Conservation (phyloP, 2,797 vertebrate genomes). For the Myripristis jacobus region DNA sequence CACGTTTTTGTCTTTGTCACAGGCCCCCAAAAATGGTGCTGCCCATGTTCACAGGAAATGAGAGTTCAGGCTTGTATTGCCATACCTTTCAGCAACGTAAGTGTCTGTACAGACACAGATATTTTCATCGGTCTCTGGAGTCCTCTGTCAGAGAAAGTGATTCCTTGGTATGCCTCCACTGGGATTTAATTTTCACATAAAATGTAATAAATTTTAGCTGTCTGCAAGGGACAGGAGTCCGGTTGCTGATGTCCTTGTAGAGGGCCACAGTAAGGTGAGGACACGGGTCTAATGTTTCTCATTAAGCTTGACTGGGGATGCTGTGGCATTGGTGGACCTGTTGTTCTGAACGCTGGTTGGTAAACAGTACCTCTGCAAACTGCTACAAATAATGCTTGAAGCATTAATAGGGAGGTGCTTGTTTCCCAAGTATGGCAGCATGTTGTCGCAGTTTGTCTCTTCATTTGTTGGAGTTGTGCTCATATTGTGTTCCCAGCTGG, state of each 20-base stretch:
- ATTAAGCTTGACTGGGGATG: constrained; percentile 41
- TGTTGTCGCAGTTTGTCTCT: neutral
- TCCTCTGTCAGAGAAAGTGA: constrained; percentile 62
- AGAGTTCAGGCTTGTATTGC: constrained; percentile 50
- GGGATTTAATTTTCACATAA: constrained; percentile 73
- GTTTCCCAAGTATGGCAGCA: neutral
- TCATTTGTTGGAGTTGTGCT: neutral
- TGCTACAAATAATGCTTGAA: constrained; percentile 4
- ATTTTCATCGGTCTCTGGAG: constrained; percentile 68
- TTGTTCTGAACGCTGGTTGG: constrained; percentile 14
- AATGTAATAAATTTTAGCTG: constrained; percentile 61
- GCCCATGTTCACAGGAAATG: constrained; percentile 68
- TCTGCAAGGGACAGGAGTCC: constrained; percentile 56
- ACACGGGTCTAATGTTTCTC: constrained; percentile 46
- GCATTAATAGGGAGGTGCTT: neutral
- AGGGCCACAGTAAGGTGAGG: constrained; percentile 34
- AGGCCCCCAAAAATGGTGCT: constrained; percentile 5
- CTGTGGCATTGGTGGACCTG: constrained; percentile 15
- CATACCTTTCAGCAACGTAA: constrained; percentile 55
- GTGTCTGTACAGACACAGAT: constrained; percentile 51
- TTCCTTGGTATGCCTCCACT: constrained; percentile 49
- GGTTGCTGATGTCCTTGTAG: constrained; percentile 55
- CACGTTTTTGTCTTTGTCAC: constrained; percentile 3
- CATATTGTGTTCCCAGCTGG: neutral
- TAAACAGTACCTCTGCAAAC: constrained; percentile 7